Base-by-base conservation (phyloP, 2,888 invertebrate species). In the Linyphia triangularis region DNA sequence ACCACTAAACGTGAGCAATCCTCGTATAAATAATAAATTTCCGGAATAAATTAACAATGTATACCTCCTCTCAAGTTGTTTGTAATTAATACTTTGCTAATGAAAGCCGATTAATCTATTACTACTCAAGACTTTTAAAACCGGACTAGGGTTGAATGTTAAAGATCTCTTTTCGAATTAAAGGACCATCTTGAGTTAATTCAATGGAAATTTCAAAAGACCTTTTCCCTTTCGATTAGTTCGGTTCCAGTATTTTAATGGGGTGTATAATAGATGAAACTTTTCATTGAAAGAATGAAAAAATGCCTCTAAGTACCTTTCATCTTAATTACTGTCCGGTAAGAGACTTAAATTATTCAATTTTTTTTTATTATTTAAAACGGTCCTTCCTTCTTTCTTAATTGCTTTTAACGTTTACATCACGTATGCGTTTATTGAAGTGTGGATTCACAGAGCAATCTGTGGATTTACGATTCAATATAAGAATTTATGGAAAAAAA, bases 401-500 rank as follows among this genome's bases (percentile, higher is more conserved):
- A 79, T 79, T 79, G 78, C 65, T 67, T 79, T 79, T 79, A 79
- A 79, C 67, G 28, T 28, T 30, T 79, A 79, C 65, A 51, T 79
- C 78, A 79, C 78, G 78, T 67, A 79, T 10, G 5, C 28, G 16
- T n/a, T 13, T 3, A 43, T 79, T 65, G 43, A 79, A 65, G 22
- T 67, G 10, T n/a, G 67, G 59, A 65, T 79, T 79, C 51, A 26
- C 61, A 6, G n/a, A n/a, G n/a, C 61, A 28, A 59, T 37, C 24
- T 24, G 51, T 59, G 16, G 57, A 57, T 33, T 30, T 57, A 22
- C 30, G 59, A 73, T 59, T 73, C n/a, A 67, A 33, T 30, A 67
- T 13, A 28, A 24, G 43, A 33, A 59, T 57, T 73, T n/a, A 28
- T n/a, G 28, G n/a, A 28, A 7, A 57, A 43, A 7, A 70, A 30